phyloP scores from a whole-genome alignment of 1,140 invertebrate genomes.

The Solen grandis region DNA sequence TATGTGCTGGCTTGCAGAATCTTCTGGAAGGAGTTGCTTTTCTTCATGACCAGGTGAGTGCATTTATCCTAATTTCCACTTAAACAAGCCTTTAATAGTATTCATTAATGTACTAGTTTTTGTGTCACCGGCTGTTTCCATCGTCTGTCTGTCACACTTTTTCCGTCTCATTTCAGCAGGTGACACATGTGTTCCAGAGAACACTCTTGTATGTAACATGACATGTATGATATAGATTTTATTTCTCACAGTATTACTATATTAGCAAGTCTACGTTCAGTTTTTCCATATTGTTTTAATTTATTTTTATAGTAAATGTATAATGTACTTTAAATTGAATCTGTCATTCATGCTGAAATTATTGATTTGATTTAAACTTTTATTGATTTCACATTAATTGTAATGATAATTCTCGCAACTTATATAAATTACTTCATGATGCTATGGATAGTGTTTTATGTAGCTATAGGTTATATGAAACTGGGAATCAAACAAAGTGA shows the following conservation, averaged over 20 bases:
- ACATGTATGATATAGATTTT: neutral
- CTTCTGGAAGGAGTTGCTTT: conserved; percentile 72
- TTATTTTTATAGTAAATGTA: neutral
- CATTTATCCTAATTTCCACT: neutral
- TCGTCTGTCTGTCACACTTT: no score
- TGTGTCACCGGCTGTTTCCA: no score
- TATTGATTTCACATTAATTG: no score
- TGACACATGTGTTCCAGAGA: no score
- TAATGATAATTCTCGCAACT: neutral
- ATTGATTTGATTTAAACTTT: no score
- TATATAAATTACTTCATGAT: neutral
- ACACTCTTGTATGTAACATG: neutral
- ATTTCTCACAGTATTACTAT: neutral
- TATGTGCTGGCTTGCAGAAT: conserved; percentile 70
- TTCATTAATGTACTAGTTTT: no score
- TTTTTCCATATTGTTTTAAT: neutral
- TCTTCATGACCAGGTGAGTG: conserved; percentile 73
- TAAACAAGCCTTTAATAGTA: neutral
- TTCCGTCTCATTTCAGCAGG: no score
- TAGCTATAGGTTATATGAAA: neutral
- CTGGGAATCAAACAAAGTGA: no score
- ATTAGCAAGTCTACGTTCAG: neutral
- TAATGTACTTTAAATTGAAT: neutral
- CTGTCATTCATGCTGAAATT: no score
- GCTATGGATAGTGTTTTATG: no score